Evolutionary conservation across 1,140 invertebrate species (phyloP).

Genomic region (Camponotus pennsylvanicus): DNA sequence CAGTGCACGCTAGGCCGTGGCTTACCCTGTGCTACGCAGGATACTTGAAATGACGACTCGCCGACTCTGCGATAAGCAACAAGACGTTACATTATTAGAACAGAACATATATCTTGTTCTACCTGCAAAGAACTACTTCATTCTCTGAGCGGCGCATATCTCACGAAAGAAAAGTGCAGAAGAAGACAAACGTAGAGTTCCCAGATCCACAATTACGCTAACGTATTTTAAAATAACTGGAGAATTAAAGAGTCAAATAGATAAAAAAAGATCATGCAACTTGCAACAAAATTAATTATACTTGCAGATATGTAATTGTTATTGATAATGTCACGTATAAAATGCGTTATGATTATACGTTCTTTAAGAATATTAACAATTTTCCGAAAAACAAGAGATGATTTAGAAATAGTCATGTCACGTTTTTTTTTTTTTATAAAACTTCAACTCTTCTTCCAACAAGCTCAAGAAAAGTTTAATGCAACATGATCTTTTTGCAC

Average conservation of each 20-base stretch:
- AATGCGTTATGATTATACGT: neutral
- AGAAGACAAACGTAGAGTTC: conserved; percentile 41
- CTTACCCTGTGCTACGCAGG: conserved; percentile 95
- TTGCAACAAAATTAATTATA: conserved; percentile 29
- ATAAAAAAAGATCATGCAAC: neutral
- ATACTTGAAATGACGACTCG: conserved; percentile 92
- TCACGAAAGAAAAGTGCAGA: neutral
- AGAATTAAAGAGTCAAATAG: conserved; percentile 26
- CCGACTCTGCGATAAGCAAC: conserved; percentile 88
- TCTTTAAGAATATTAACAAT: conserved; percentile 20
- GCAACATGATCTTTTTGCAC: neutral
- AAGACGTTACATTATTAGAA: conserved; percentile 56
- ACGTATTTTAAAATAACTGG: conserved; percentile 9
- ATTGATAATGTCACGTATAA: neutral
- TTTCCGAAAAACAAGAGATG: neutral
- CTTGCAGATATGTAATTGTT: neutral
- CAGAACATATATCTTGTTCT: conserved; percentile 48
- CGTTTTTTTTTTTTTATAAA: neutral
- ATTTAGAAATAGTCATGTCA: neutral
- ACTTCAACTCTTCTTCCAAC: neutral
- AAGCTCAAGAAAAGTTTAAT: neutral
- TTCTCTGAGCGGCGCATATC: neutral
- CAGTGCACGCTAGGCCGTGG: conserved; percentile 94
- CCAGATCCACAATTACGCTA: conserved; percentile 19
- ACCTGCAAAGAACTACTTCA: conserved; percentile 3